phyloP scores from a whole-genome alignment of 2,888 invertebrate species.

The Spilarctia lutea region DNA sequence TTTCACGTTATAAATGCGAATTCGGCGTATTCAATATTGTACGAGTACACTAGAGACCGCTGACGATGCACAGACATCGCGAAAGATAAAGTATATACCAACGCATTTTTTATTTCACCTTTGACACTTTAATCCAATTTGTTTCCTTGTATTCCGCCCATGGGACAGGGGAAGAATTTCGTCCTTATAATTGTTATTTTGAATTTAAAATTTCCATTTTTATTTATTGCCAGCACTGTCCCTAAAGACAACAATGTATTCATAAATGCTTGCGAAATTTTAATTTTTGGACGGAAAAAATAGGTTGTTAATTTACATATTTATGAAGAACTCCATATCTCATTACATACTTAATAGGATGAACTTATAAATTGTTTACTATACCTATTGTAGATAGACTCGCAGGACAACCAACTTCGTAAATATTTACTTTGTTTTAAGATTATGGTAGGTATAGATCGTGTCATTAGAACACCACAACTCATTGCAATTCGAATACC shows the following conservation, averaged over 20 bases:
- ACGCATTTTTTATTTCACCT: slow-evolving; percentile 85
- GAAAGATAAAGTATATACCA: slow-evolving; percentile 74
- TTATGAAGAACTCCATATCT: slow-evolving; percentile 40
- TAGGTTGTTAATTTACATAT: slow-evolving; percentile 45
- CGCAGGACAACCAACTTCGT: neutral
- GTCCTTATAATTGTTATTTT: slow-evolving; percentile 83
- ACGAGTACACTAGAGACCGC: slow-evolving; percentile 47
- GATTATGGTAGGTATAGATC: slow-evolving; percentile 1
- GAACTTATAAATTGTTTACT: slow-evolving; percentile 31
- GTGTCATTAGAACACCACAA: slow-evolving; percentile 20
- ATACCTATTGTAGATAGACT: slow-evolving; percentile 14
- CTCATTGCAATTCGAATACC: slow-evolving; percentile 25
- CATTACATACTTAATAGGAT: slow-evolving; percentile 39
- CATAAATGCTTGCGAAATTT: slow-evolving; percentile 51
- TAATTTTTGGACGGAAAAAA: slow-evolving; percentile 44
- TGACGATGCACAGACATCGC: slow-evolving; percentile 79
- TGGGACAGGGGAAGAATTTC: slow-evolving; percentile 80
- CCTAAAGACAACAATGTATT: slow-evolving; percentile 48
- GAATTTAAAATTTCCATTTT: slow-evolving; percentile 73
- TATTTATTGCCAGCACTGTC: slow-evolving; percentile 56
- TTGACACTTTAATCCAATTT: slow-evolving; percentile 87
- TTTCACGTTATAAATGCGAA: slow-evolving; percentile 40
- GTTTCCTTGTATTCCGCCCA: slow-evolving; percentile 80
- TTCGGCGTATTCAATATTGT: slow-evolving; percentile 47
- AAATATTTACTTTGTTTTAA: slow-evolving; percentile 2